These are phyloP conservation scores for Mellivora capensis DNA, from an alignment of 2,113 vertebrate genomes.

Conservation along the genomic window DNA sequence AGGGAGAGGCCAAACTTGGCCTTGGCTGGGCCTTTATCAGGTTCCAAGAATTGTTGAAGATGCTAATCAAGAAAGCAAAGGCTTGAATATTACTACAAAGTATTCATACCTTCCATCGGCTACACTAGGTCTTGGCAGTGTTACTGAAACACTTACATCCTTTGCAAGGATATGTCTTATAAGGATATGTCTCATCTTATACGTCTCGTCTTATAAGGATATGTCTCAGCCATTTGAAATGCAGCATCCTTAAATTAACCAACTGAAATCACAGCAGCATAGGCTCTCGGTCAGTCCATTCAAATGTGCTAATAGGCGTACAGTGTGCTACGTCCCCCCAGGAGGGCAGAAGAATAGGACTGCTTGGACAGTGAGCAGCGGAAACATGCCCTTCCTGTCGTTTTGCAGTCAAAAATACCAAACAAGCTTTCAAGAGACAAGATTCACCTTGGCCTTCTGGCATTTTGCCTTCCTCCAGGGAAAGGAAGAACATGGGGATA, in stretches of 20 bases:
- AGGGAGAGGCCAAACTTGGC: neutral
- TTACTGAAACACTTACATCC: neutral
- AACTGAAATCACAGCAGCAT: neutral
- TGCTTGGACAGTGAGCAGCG: neutral
- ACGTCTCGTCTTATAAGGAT: no score
- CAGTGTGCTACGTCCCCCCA: neutral
- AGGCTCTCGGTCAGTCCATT: neutral
- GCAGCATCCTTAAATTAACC: neutral
- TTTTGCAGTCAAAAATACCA: neutral
- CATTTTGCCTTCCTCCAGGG: neutral
- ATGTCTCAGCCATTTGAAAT: neutral
- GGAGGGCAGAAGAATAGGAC: neutral
- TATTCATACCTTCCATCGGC: neutral
- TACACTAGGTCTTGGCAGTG: neutral
- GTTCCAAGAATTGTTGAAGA: neutral
- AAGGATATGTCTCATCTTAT: no score
- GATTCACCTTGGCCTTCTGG: neutral
- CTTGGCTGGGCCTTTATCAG: neutral
- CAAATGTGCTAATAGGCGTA: neutral
- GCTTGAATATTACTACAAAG: neutral
- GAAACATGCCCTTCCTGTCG: neutral
- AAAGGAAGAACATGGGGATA: neutral
- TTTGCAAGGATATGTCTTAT: neutral
- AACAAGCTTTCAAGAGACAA: neutral
- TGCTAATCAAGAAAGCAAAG: neutral